A percentile compares a stretch with the other conserved stretches of the same genome.
These are phyloP conservation scores for Columba janthina DNA, from an alignment of 2,113 vertebrate species.

Conservation along the genomic window DNA sequence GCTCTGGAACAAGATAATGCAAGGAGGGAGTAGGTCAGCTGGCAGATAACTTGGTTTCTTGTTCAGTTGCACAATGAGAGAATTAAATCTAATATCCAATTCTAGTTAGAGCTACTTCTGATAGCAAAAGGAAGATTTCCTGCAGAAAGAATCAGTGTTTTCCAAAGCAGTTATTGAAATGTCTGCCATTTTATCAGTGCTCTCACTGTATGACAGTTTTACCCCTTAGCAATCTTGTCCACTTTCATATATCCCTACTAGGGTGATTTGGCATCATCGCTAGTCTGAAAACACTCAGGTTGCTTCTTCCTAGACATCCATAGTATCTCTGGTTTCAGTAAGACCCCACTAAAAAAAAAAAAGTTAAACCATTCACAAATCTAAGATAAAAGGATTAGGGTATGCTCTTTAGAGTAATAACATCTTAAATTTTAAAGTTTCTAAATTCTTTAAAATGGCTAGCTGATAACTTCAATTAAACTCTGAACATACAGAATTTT, in stretches of 20 bases:
- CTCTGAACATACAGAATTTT: neutral
- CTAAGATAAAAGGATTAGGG: neutral
- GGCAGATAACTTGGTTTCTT: neutral
- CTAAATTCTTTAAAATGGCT: neutral
- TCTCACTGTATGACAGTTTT: neutral
- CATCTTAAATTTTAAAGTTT: neutral
- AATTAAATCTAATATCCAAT: neutral
- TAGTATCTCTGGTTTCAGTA: neutral
- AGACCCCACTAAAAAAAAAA: neutral
- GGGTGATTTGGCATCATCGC: neutral
- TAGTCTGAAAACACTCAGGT: neutral
- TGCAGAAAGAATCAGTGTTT: neutral
- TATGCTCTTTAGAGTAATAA: neutral
- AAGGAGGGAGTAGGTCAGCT: neutral
- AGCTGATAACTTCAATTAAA: neutral
- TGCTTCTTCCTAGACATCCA: neutral
- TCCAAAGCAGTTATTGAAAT: neutral
- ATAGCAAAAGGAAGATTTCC: neutral
- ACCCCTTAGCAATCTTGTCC: neutral
- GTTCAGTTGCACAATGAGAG: neutral
- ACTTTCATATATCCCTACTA: neutral
- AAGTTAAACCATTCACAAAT: neutral
- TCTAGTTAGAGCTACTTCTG: neutral
- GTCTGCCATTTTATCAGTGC: neutral
- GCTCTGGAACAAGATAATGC: neutral